phyloP scores from a whole-genome alignment of 2,797 vertebrate species.

The Acanthurus leucopareius region DNA sequence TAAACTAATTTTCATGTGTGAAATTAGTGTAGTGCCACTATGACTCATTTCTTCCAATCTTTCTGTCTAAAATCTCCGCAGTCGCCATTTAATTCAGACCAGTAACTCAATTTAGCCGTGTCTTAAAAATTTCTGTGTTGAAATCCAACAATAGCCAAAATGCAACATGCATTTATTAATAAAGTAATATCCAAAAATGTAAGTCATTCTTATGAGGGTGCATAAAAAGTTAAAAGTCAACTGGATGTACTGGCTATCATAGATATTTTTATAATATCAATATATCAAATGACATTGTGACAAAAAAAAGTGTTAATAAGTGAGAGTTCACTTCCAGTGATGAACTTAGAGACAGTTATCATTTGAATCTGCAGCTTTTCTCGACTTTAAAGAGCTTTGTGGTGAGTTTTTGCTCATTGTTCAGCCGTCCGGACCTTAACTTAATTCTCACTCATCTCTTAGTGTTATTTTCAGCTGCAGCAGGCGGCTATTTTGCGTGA shows the following conservation, averaged over 20 bases:
- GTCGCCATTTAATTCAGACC: conserved; percentile 23
- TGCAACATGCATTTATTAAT: background rate
- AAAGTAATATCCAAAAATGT: background rate
- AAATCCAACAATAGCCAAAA: background rate
- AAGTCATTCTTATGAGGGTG: conserved; percentile 5
- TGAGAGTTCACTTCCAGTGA: background rate
- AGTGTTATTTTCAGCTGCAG: too few relatives aligned
- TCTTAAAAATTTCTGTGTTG: background rate
- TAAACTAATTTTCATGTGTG: conserved; percentile 14
- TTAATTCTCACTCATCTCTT: background rate
- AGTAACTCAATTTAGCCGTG: background rate
- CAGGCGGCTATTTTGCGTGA: background rate
- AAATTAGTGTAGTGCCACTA: conserved; percentile 21
- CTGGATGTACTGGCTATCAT: background rate
- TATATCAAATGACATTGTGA: background rate
- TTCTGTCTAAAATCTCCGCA: conserved; percentile 13
- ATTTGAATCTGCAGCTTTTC: background rate
- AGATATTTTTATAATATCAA: background rate
- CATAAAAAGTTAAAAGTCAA: conserved; percentile 1
- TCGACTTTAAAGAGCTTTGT: background rate
- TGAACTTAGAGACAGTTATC: background rate
- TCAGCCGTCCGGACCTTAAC: background rate
- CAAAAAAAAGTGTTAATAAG: background rate
- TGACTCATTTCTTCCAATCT: conserved; percentile 25
- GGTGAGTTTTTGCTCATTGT: background rate